Percentiles rank a stretch among this genome's conserved stretches.
Evolutionary conservation across 2,113 vertebrate species (phyloP).

Genomic region (Isichthys henryi): DNA sequence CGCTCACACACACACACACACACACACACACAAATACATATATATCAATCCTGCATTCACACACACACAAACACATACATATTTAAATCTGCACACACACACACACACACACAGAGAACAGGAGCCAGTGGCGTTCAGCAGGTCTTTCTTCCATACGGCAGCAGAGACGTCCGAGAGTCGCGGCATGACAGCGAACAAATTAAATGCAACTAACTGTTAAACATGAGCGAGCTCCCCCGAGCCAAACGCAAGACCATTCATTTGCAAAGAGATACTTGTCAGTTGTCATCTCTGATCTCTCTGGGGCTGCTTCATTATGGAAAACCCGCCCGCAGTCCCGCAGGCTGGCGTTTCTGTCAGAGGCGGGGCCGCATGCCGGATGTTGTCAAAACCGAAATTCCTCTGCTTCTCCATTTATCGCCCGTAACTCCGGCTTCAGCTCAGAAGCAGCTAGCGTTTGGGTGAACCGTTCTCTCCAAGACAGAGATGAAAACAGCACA

Average conservation of each 20-base stretch:
- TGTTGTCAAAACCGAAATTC: background rate
- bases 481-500: background rate
- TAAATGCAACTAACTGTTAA: background rate
- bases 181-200: background rate
- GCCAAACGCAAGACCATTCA: background rate
- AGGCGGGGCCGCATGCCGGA: background rate
- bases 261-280: conserved; percentile 15
- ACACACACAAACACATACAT: background rate
- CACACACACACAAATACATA: background rate
- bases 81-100: background rate
- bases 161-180: background rate
- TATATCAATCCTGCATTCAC: background rate
- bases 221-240: background rate
- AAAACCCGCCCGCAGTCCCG: background rate
- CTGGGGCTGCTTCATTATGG: conserved; percentile 1
- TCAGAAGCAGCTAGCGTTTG: background rate
- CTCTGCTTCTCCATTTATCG: background rate
- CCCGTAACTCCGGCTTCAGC: background rate
- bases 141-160: background rate
- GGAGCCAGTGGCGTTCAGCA: background rate
- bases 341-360: background rate
- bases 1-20: background rate
- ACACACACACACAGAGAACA: background rate
- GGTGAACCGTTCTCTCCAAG: background rate
- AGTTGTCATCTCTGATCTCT: conserved; percentile 20